Evolutionary conservation across 2,113 vertebrate species (phyloP).

Genomic region (Peromyscus polionotus): DNA sequence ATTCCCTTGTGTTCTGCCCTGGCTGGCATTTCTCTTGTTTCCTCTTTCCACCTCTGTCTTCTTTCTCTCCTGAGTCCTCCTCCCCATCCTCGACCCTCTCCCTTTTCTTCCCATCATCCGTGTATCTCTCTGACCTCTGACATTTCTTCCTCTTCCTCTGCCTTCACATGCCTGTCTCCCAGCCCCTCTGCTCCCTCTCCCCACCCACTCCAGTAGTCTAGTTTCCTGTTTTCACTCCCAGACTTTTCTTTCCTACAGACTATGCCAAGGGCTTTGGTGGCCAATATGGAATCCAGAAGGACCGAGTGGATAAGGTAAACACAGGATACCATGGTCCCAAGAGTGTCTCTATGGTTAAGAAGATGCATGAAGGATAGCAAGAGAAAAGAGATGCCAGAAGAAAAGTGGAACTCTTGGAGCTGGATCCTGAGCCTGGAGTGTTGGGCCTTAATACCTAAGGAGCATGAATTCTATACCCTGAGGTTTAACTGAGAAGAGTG

Average conservation of each 20-base stretch:
- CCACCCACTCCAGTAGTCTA: neutral
- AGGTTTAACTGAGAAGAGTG: neutral
- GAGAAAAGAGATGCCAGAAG: neutral
- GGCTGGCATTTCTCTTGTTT: neutral
- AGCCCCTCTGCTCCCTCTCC: neutral
- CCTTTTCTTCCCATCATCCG: neutral
- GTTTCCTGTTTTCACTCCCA: slow-evolving; percentile 23
- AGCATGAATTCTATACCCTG: neutral
- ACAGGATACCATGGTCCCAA: neutral
- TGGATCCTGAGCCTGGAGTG: neutral
- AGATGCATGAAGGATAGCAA: neutral
- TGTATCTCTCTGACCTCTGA: neutral
- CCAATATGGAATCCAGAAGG: slow-evolving; percentile 93
- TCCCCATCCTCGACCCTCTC: neutral
- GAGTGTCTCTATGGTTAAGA: neutral
- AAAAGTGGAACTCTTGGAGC: neutral
- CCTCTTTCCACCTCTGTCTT: neutral
- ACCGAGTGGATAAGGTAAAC: slow-evolving; percentile 96
- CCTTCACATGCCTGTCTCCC: neutral
- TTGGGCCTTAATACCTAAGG: neutral
- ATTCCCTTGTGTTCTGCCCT: neutral
- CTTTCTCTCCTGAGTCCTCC: neutral
- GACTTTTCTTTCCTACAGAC: slow-evolving; percentile 87
- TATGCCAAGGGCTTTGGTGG: slow-evolving; percentile 97
- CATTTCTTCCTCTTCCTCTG: neutral